Percentiles rank a stretch among this genome's conserved stretches.
These are phyloP conservation scores for Cervus canadensis DNA, from an alignment of 2,113 vertebrate genomes.

Conservation along the genomic window DNA sequence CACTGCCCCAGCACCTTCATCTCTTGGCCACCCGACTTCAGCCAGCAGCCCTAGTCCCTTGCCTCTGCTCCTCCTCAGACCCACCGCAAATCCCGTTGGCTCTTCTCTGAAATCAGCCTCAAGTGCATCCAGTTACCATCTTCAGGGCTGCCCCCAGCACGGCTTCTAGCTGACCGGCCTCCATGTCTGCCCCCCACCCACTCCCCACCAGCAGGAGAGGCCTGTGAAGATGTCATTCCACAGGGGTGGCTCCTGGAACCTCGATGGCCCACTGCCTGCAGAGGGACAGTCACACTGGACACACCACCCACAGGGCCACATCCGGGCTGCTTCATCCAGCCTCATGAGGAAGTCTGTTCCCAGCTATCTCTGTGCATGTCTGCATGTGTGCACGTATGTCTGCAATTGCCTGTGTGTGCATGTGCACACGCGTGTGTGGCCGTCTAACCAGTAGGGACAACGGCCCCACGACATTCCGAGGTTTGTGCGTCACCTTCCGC, in stretches of 20 bases:
- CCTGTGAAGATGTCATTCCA: not conserved
- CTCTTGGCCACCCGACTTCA: not conserved
- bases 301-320: accelerated
- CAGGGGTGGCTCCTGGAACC: not conserved
- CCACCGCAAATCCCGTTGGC: not conserved
- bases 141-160: not conserved
- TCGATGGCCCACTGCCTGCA: accelerated
- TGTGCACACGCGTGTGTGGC: not conserved
- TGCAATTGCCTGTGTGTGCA: no score
- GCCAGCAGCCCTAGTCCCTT: not conserved
- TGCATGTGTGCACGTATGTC: no score
- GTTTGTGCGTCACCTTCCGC: constrained; percentile 23
- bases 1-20: not conserved
- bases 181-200: accelerated
- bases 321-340: not conserved
- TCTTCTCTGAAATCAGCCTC: not conserved
- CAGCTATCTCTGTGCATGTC: not conserved
- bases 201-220: not conserved
- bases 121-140: not conserved
- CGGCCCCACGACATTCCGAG: not conserved
- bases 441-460: not conserved
- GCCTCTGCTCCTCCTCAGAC: not conserved
- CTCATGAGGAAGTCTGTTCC: not conserved
- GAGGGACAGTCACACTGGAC: not conserved
- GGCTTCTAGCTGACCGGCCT: accelerated